Evolutionary conservation across 2,888 invertebrate genomes (phyloP).

Genomic region (Melinaea menophilus): DNA sequence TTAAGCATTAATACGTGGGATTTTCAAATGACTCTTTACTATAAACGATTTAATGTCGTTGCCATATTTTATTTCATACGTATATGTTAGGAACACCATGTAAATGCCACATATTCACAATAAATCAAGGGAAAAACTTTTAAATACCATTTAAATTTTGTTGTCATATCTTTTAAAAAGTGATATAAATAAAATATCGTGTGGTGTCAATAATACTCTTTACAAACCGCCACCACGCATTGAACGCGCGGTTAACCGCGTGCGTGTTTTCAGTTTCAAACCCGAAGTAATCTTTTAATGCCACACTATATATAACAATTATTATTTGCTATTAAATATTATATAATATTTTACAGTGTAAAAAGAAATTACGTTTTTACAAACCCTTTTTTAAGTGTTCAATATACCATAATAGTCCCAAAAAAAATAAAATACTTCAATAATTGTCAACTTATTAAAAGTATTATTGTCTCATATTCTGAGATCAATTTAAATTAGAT

Average conservation of each 20-base stretch:
- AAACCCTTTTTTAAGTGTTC: too few relatives aligned
- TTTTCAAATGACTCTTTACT: slow-evolving; percentile 14
- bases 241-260: slow-evolving; percentile 23
- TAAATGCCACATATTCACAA: too few relatives aligned
- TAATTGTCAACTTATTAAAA: too few relatives aligned
- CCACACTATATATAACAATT: slow-evolving; percentile 19
- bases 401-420: too few relatives aligned
- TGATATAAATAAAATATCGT: not conserved
- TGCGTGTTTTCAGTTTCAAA: slow-evolving; percentile 28
- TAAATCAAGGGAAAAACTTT: too few relatives aligned
- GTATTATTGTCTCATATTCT: too few relatives aligned
- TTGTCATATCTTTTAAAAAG: not conserved
- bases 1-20: slow-evolving; percentile 26
- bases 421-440: too few relatives aligned
- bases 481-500: too few relatives aligned
- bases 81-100: too few relatives aligned
- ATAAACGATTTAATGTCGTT: slow-evolving; percentile 9
- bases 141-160: too few relatives aligned
- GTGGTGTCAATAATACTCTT: slow-evolving; percentile 12
- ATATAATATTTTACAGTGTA: not conserved
- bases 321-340: slow-evolving; percentile 13
- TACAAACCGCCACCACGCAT: slow-evolving; percentile 20
- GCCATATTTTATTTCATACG: too few relatives aligned
- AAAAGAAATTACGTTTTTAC: too few relatives aligned
- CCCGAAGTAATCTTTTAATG: slow-evolving; percentile 29